A percentile compares a stretch with the other conserved stretches of the same genome.
Conservation (phyloP, 2,888 invertebrate genomes). For the Stenodera caucasica region DNA sequence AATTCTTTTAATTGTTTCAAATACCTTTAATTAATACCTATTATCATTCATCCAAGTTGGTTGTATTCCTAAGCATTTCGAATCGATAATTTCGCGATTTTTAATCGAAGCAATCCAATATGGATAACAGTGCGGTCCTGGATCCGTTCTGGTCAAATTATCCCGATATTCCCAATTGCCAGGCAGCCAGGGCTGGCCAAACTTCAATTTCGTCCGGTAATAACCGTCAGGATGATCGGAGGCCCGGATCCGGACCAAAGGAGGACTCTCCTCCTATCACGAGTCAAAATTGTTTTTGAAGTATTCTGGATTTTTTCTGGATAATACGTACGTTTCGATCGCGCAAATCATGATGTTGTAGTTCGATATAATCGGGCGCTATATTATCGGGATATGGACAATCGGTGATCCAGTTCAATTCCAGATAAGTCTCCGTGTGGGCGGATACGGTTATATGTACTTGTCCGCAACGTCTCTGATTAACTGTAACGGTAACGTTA, state of each 20-base stretch:
- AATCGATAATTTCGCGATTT: constrained; percentile 60
- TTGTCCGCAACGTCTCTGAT: constrained; percentile 51
- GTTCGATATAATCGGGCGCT: constrained; percentile 47
- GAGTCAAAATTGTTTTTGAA: constrained; percentile 4
- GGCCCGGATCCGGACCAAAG: constrained; percentile 50
- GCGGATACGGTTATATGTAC: constrained; percentile 60
- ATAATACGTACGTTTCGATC: constrained; percentile 46
- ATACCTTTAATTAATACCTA: constrained; percentile 54
- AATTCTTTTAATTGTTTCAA: constrained; percentile 24
- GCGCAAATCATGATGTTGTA: constrained; percentile 48
- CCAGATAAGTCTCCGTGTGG: constrained; percentile 55
- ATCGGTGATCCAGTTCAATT: constrained; percentile 59
- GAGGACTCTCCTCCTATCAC: constrained; percentile 55
- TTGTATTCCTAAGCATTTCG: constrained; percentile 75
- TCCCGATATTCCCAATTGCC: constrained; percentile 62
- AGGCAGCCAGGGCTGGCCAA: constrained; percentile 62
- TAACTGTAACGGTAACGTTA: no score
- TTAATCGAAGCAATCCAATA: constrained; percentile 72
- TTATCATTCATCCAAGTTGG: constrained; percentile 84
- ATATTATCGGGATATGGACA: constrained; percentile 47
- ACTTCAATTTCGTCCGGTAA: constrained; percentile 59
- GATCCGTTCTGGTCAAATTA: constrained; percentile 43
- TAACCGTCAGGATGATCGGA: constrained; percentile 55
- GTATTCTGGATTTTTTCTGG: not conserved
- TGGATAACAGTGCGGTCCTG: constrained; percentile 65